phyloP scores from a whole-genome alignment of 53 echinoderm and acorn worm species.

The Paracentrotus lividus region DNA sequence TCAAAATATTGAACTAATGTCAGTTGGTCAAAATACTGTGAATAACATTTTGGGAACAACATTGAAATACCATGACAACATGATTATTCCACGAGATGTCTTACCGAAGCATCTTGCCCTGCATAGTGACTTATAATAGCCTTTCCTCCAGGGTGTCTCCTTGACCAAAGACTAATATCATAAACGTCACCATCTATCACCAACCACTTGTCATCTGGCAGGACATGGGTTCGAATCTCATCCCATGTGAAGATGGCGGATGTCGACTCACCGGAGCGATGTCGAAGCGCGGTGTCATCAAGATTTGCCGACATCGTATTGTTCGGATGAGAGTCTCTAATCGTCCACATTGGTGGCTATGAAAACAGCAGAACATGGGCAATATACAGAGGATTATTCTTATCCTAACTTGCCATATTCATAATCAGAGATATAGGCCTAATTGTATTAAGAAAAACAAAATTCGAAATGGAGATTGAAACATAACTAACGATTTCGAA shows the following conservation, averaged over 20 bases:
- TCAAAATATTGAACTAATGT: no score
- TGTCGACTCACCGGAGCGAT: neutral
- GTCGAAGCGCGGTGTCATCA: neutral
- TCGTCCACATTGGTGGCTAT: neutral
- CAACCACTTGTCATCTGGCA: constrained; percentile 83
- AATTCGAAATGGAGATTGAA: no score
- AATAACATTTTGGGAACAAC: neutral
- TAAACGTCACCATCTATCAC: constrained; percentile 91
- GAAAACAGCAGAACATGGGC: neutral
- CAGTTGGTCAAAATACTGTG: no score
- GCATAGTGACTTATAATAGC: constrained; percentile 90
- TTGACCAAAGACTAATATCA: constrained; percentile 87
- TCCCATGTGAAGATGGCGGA: constrained; percentile 44
- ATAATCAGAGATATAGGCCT: no score
- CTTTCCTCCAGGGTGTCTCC: constrained; percentile 90
- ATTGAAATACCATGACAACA: neutral
- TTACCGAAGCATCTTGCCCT: constrained; percentile 97
- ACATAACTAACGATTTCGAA: no score
- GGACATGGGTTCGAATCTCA: constrained; percentile 49
- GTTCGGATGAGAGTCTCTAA: neutral
- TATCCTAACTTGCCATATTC: no score
- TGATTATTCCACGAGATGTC: neutral
- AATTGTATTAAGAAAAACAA: no score
- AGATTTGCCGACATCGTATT: neutral
- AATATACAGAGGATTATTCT: no score